Percentiles rank a stretch among this genome's conserved stretches.
phyloP scores from a whole-genome alignment of 2,113 vertebrate genomes.

The Morone saxatilis region DNA sequence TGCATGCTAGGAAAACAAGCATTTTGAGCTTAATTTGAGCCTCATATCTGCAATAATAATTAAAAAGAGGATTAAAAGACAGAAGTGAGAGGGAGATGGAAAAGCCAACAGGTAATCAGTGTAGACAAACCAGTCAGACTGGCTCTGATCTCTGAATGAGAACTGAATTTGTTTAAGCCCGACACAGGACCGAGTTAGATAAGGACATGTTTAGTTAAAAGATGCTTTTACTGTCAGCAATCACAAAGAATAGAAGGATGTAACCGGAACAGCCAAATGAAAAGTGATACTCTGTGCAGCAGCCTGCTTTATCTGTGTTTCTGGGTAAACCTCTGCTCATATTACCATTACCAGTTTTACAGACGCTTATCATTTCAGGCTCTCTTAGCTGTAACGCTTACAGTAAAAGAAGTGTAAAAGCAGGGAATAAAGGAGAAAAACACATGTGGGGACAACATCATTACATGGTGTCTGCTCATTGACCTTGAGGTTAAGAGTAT shows the following conservation, averaged over 20 bases:
- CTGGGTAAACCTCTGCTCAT: slow-evolving; percentile 61
- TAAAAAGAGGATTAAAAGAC: slow-evolving; percentile 86
- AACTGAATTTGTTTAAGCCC: slow-evolving; percentile 44
- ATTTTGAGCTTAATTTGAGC: slow-evolving; percentile 92
- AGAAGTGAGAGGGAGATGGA: slow-evolving; percentile 77
- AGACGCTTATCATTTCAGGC: slow-evolving; percentile 56
- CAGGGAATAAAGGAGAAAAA: slow-evolving; percentile 51
- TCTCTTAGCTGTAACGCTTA: slow-evolving; percentile 39
- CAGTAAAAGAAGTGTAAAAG: slow-evolving; percentile 56
- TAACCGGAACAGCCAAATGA: slow-evolving; percentile 53
- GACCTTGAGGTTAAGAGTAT: slow-evolving; percentile 82
- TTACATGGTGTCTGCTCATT: slow-evolving; percentile 79
- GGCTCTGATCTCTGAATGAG: slow-evolving; percentile 61
- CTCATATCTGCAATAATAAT: slow-evolving; percentile 86
- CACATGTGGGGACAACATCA: slow-evolving; percentile 71
- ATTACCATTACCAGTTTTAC: slow-evolving; percentile 45
- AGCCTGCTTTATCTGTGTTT: slow-evolving; percentile 60
- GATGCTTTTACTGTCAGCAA: slow-evolving; percentile 57
- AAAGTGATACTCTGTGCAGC: slow-evolving; percentile 51
- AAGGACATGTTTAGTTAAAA: slow-evolving; percentile 59
- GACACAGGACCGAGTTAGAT: slow-evolving; percentile 46
- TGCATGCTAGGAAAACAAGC: slow-evolving; percentile 97
- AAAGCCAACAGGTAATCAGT: slow-evolving; percentile 84
- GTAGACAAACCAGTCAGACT: slow-evolving; percentile 68
- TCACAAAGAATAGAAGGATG: slow-evolving; percentile 46